Evolutionary conservation across 2,113 vertebrate genomes (phyloP), one percentile per base, ranked within the genome.

Genomic region (Puma concolor): DNA sequence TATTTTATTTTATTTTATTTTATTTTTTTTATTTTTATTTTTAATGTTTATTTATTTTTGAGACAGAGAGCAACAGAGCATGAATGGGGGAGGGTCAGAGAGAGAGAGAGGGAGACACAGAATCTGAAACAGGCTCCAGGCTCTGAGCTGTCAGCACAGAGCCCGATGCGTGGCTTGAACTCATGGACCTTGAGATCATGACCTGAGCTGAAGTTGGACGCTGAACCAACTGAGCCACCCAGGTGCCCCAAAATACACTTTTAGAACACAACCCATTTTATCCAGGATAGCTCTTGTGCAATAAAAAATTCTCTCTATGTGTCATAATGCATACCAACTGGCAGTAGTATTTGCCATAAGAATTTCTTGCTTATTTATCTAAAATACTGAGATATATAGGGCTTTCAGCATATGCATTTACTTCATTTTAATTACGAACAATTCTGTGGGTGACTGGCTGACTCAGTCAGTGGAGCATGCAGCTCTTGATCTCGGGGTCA

Each of bases 341-440:
- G n/a, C 85, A 79, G 67, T 48, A 27, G 38, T 27, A 66, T 94
- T 95, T 87, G 57, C 52, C 67, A 91, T 67, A 92, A 72, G 54
- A 76, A 44, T 80, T 77, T 64, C 19, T 92, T 79, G 69, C 41
- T 95, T 33, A 79, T 91, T 72, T 63, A 15, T 54, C 36, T 85
- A 84, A 91, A 85, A 77, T 36, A 93, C 81, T 77, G 50, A 88
- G 66, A n/a, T 60, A 80, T 64, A 57, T 2, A 67, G 52, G 76
- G 76, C 41, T 67, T 77, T 91, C 11, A 94, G 41, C 29, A 21
- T 27, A 66, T 63, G 36, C 50, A 38, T 36, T 36, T 25, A 85
- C 60, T 85, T 95, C 48, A 81, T 87, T 88, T 92, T 88, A 82
- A 41, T 54, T 66, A 91, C 13, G 41, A 94, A 48, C 74, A 77